These are phyloP conservation scores for Pungitius pungitius DNA, from an alignment of 2,113 vertebrate species.

Conservation along the genomic window DNA sequence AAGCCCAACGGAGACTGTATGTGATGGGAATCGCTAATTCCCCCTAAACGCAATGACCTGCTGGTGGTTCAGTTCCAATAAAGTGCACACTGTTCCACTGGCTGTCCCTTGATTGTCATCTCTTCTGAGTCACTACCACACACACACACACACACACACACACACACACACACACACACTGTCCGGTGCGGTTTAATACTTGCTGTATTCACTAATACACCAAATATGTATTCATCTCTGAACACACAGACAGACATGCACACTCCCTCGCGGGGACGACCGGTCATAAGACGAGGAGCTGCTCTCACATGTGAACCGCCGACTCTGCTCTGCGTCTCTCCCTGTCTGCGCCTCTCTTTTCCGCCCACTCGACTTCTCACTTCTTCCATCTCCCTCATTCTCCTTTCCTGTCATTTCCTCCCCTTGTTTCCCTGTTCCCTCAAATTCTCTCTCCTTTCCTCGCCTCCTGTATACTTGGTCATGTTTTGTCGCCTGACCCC, in stretches of 20 bases:
- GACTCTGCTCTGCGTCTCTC: conserved; percentile 36
- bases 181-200: neutral
- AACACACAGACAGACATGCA: neutral
- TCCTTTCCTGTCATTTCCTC: neutral
- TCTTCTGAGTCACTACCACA: neutral
- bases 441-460: conserved; percentile 24
- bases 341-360: neutral
- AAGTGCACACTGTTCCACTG: neutral
- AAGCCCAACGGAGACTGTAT: neutral
- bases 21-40: conserved; percentile 7
- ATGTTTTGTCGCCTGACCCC: conserved; percentile 32
- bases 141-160: too few species aligned
- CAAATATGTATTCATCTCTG: neutral
- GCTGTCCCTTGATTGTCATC: neutral
- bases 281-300: conserved; percentile 38
- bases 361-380: conserved; percentile 5
- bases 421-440: conserved; percentile 37
- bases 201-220: neutral
- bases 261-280: conserved; percentile 9
- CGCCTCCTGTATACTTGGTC: conserved; percentile 18
- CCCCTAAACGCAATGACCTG: conserved; percentile 14
- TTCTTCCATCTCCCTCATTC: neutral
- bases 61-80: conserved; percentile 3
- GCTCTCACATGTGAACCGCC: conserved; percentile 41
- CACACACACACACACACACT: neutral